Conservation (phyloP, 2,888 invertebrate species). For the Hyppa rectilinea region DNA sequence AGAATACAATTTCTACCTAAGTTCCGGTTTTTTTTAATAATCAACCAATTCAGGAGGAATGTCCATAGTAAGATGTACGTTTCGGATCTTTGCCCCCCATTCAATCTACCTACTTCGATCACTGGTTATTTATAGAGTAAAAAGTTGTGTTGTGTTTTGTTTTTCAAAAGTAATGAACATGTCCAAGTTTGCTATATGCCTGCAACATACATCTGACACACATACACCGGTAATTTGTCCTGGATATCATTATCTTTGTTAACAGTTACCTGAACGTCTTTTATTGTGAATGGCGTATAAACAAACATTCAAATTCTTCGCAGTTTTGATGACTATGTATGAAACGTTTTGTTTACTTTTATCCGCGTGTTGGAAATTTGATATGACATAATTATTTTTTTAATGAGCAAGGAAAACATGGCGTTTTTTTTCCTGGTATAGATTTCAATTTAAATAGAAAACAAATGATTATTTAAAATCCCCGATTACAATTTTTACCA, state of each 20-base stretch:
- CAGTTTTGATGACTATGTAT: slow-evolving; percentile 10
- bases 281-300: slow-evolving; percentile 33
- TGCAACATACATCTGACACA: slow-evolving; percentile 50
- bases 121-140: too few species aligned
- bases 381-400: background rate
- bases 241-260: slow-evolving; percentile 42
- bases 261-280: slow-evolving; percentile 32
- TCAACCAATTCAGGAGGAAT: too few species aligned
- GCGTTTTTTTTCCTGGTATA: background rate
- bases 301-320: slow-evolving; percentile 24
- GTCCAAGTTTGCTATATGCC: slow-evolving; percentile 2
- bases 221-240: slow-evolving; percentile 38
- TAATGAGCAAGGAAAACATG: slow-evolving; percentile 6
- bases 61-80: too few species aligned
- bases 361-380: background rate
- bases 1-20: too few species aligned
- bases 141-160: too few species aligned
- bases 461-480: background rate
- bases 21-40: too few species aligned
- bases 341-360: background rate
- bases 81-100: too few species aligned
- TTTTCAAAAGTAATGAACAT: background rate
- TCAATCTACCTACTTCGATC: too few species aligned
- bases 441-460: background rate
- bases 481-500: too few species aligned